Conservation (phyloP, 2,888 invertebrate species). For the Acleris laterana region DNA sequence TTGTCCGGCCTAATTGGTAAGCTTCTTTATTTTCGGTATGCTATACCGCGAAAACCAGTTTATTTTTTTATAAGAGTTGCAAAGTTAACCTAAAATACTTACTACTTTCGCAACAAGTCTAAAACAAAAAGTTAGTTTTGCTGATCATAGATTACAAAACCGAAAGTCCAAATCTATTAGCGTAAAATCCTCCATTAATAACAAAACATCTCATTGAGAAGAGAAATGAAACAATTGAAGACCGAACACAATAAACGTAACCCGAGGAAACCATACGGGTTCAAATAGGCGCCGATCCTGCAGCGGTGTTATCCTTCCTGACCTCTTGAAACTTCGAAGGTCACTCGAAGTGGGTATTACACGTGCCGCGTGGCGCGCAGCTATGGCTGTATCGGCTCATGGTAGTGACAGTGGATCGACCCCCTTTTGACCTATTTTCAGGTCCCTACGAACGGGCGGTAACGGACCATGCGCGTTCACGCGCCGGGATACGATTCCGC, state of each 20-base stretch:
- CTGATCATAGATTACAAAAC: not conserved
- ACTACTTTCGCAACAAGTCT: too few relatives aligned
- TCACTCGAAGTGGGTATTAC: slow-evolving; percentile 52
- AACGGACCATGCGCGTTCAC: slow-evolving; percentile 62
- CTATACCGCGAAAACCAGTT: too few relatives aligned
- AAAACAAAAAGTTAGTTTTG: too few relatives aligned
- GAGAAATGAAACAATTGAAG: not conserved
- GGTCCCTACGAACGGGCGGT: slow-evolving; percentile 69
- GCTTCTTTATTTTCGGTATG: too few relatives aligned
- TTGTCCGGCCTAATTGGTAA: too few relatives aligned
- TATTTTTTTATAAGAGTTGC: too few relatives aligned
- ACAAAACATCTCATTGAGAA: not conserved
- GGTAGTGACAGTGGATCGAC: slow-evolving; percentile 79
- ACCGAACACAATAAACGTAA: slow-evolving; percentile 14
- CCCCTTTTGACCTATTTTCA: slow-evolving; percentile 81
- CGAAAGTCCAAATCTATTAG: not conserved
- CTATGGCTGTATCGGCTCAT: slow-evolving; percentile 49
- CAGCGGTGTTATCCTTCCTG: slow-evolving; percentile 45
- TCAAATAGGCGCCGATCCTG: slow-evolving; percentile 39
- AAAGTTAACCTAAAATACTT: too few relatives aligned
- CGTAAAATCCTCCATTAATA: too few relatives aligned
- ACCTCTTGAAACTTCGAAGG: slow-evolving; percentile 65
- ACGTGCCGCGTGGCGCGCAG: slow-evolving; percentile 53
- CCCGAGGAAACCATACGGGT: slow-evolving; percentile 47
- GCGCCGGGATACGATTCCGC: slow-evolving; percentile 5